Percentiles rank a stretch among this genome's conserved stretches.
phyloP scores from a whole-genome alignment of 2,888 invertebrate species.

The Phlogophora meticulosa region DNA sequence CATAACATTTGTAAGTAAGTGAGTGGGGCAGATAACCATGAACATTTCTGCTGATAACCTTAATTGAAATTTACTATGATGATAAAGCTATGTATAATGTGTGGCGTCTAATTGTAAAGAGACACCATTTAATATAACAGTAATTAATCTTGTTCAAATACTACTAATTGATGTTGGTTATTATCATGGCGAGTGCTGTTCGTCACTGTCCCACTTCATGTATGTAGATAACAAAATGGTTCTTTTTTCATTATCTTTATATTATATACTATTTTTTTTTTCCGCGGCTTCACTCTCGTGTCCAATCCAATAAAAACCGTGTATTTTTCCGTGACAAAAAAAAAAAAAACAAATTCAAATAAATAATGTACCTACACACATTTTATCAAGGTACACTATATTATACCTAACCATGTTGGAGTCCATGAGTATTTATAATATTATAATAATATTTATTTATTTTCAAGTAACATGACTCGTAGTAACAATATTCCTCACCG shows the following conservation, averaged over 20 bases:
- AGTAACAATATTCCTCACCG: too few relatives aligned
- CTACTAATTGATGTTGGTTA: conserved; percentile 39
- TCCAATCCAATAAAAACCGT: too few relatives aligned
- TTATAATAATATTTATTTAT: too few relatives aligned
- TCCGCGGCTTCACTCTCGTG: too few relatives aligned
- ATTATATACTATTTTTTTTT: conserved; percentile 26
- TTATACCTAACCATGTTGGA: too few relatives aligned
- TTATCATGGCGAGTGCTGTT: conserved; percentile 27
- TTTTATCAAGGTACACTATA: too few relatives aligned
- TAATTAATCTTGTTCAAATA: conserved; percentile 58
- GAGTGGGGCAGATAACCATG: neutral
- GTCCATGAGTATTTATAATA: too few relatives aligned
- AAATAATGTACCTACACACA: too few relatives aligned
- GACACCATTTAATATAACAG: conserved; percentile 25
- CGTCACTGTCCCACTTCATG: conserved; percentile 47
- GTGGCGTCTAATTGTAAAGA: conserved; percentile 3
- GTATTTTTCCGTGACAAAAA: too few relatives aligned
- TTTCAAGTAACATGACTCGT: too few relatives aligned
- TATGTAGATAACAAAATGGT: conserved; percentile 23
- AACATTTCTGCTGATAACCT: neutral
- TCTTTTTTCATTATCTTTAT: conserved; percentile 18
- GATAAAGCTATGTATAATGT: conserved; percentile 2
- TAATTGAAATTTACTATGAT: neutral
- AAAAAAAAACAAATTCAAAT: too few relatives aligned
- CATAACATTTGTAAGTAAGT: too few relatives aligned